Base-by-base conservation (phyloP, 2,888 invertebrate species). In the Ophion slaviceki region DNA sequence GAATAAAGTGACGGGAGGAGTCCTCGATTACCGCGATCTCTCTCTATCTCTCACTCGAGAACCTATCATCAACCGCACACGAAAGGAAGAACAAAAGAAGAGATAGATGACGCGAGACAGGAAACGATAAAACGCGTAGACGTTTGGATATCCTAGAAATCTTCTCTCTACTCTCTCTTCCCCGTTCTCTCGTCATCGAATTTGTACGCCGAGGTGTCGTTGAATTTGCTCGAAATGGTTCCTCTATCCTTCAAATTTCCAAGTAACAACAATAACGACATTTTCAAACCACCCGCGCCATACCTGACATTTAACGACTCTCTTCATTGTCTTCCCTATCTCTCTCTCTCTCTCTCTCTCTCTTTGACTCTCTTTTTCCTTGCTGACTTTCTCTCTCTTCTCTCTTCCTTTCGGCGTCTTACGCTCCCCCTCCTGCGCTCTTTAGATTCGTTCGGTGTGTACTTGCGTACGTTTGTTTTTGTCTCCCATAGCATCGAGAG, bases 1-100 rank as follows among this genome's bases (percentile, higher is more conserved):
- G 68, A 86, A 86, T 86, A 84, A 86, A 86, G 78, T 68, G 68
- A 62, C 28, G 76, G 36, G 67, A 57, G n/a, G 40, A 40, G 10
- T 70, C 6, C 70, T 62, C 61, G 47, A 74, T 75, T 32, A 75
- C 36, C 36, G 36, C 61, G 70, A 28, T 47, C 24, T 20, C 36
- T 66, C 66, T 17, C 32, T 66, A 36, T 66, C 32, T 32, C 10
- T 36, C 66, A 36, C 17, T 66, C 53, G 53, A 53, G 14, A 53
- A 32, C 17, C 17, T 14, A 17, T 53, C 4, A 17, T 11, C 53
- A 17, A 3, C 17, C 5, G 17, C 17, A 32, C n/a, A 59, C 8
- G 17, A 32, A 17, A 32, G 32, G 14, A 40, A 74, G 72, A 74
- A 61, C 14, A 62, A 17, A 28, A 62, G 28, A 14, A 62, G 17